These are phyloP conservation scores for Hippocampus abdominalis DNA, from an alignment of 2,113 vertebrate species.

Conservation along the genomic window DNA sequence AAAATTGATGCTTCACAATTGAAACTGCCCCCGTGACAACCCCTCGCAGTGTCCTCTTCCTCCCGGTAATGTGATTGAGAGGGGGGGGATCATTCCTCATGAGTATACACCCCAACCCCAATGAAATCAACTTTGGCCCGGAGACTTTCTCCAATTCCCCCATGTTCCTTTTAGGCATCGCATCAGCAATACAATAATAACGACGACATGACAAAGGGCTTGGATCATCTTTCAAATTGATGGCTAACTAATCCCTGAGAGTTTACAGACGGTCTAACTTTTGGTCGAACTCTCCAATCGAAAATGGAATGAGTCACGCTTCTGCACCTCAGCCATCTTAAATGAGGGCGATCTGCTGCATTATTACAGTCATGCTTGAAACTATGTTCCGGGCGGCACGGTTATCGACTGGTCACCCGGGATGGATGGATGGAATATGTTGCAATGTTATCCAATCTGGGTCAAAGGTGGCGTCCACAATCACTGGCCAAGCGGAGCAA, in stretches of 20 bases:
- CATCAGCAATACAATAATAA: neutral
- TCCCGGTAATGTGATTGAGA: constrained; percentile 29
- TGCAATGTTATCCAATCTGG: no score
- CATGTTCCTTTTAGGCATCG: neutral
- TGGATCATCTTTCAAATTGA: neutral
- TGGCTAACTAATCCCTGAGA: neutral
- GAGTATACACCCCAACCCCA: constrained; percentile 5
- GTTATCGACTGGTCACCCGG: no score
- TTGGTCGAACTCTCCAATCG: no score
- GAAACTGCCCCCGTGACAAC: constrained; percentile 35
- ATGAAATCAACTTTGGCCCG: constrained; percentile 6
- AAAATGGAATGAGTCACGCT: no score
- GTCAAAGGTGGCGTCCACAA: neutral
- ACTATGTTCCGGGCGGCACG: no score
- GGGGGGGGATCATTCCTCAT: constrained; percentile 17
- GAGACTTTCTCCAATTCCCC: neutral
- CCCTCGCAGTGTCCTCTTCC: constrained; percentile 30
- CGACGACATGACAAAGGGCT: neutral
- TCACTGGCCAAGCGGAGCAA: neutral
- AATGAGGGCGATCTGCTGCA: no score
- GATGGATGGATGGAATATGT: no score
- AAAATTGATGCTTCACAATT: constrained; percentile 52
- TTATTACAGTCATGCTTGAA: no score
- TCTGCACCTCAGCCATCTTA: no score
- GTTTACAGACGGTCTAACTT: neutral